These are phyloP conservation scores for Eulacestoma nigropectus DNA, from an alignment of 2,113 vertebrate species.

Conservation along the genomic window DNA sequence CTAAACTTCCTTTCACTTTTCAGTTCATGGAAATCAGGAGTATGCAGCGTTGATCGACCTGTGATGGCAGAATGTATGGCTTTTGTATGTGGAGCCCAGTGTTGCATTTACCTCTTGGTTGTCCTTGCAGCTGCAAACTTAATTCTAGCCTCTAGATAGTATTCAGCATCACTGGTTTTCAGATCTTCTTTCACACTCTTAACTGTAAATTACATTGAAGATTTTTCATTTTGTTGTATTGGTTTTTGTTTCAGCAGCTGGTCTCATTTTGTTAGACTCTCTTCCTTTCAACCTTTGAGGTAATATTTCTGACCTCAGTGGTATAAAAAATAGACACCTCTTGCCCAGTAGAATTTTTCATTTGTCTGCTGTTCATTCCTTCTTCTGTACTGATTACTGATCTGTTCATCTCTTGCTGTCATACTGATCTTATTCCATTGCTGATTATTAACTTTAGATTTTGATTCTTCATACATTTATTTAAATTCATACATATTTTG, in stretches of 20 bases:
- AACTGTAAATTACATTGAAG: neutral
- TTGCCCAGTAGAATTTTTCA: neutral
- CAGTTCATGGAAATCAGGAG: neutral
- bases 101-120: neutral
- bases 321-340: neutral
- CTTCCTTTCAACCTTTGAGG: neutral
- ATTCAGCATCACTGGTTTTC: neutral
- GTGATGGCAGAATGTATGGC: neutral
- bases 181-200: neutral
- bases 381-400: neutral
- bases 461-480: neutral
- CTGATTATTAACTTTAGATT: neutral
- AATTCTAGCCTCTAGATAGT: neutral
- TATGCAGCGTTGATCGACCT: rapidly evolving
- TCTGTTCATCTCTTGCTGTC: neutral
- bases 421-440: neutral
- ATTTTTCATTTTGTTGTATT: neutral
- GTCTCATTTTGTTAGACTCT: neutral
- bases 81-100: neutral
- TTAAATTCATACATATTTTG: neutral
- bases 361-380: neutral
- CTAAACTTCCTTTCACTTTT: neutral
- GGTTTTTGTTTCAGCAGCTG: neutral
- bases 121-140: neutral
- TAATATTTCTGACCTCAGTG: neutral